Percentiles rank a stretch among this genome's conserved stretches.
phyloP scores from a whole-genome alignment of 30 jellyfish, hydroid and myxozoan species.

The Chrysaora quinquecirrha region DNA sequence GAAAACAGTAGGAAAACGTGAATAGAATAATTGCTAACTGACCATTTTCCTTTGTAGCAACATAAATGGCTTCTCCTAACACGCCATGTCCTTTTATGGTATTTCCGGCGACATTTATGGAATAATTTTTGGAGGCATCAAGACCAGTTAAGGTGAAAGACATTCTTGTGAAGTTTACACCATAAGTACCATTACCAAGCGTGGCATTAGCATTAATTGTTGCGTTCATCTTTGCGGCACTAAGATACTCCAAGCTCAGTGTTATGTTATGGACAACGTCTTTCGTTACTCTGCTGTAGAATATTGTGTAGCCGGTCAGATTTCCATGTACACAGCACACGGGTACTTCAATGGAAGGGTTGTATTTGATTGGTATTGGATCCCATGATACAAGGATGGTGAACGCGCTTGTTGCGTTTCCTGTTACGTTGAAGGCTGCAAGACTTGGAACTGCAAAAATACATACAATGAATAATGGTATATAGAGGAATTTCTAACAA shows the following conservation, averaged over 20 bases:
- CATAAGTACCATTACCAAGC: not conserved
- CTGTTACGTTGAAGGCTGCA: constrained; percentile 52
- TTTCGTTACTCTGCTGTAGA: constrained; percentile 37
- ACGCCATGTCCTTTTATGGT: constrained; percentile 64
- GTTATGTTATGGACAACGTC: constrained; percentile 7
- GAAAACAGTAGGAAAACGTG: too few species aligned
- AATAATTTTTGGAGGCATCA: constrained; percentile 31
- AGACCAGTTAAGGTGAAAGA: constrained; percentile 32
- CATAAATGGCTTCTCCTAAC: constrained; percentile 28
- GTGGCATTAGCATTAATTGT: not conserved
- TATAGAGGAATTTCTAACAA: too few species aligned
- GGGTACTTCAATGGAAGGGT: constrained; percentile 55
- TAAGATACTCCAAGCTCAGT: constrained; percentile 29
- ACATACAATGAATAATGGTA: too few species aligned
- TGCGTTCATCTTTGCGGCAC: too few species aligned
- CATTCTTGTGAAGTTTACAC: constrained; percentile 1
- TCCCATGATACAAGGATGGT: constrained; percentile 49
- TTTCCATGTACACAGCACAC: constrained; percentile 53
- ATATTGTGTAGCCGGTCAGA: constrained; percentile 65
- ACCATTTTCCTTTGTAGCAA: constrained; percentile 48
- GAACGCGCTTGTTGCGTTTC: constrained; percentile 2
- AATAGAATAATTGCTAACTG: too few species aligned
- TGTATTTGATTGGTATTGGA: constrained; percentile 32
- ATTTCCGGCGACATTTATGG: constrained; percentile 62
- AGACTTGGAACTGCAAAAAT: constrained; percentile 48